Evolutionary conservation across 2,113 vertebrate species (phyloP), one percentile per base, ranked within the genome.

Genomic region (Empidonax traillii): DNA sequence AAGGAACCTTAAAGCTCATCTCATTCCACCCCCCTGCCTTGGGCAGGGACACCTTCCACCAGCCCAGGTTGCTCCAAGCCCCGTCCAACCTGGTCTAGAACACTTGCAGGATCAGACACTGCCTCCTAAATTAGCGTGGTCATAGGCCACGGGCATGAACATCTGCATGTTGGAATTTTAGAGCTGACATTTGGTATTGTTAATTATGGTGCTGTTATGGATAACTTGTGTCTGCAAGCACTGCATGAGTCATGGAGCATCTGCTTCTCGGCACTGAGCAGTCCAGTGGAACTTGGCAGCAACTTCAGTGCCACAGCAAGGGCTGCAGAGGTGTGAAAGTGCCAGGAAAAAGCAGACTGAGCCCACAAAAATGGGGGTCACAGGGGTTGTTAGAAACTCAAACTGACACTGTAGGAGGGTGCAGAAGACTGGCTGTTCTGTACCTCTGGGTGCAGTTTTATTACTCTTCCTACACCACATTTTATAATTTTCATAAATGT

Each of bases 201-300:
- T 94, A 84, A 92, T 90, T 84, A 77, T 30, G 5, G 2, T 31
- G 83, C 68, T 67, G 59, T 67, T 93, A 71, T 47, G 43, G 23
- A 5, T 89, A 74, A 59, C 86, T 85, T 83, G 41, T 85, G 86
- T 89, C 84, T 90, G 83, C 49, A 63, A 92, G 76, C 52, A 4
- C 35, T 35, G 83, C 51, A 10, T 96, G 92, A 95, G 71, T 91
- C 92, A 92, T 6, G 39, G 72, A 94, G 95, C 88, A 86, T 89
- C 90, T 86, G 92, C 76, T 84, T 7, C 72, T 86, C 5, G 0
- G 27, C 0, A 0, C 74, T 61, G 75, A 88, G 52, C 58, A 52
- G 80, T 11, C 84, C 58, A 21, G 39, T 21, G 66, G 2, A 10
- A 75, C 41, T 52, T 89, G 81, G 66, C 91, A 91, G 69, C 12